Evolutionary conservation across 2,888 invertebrate genomes (phyloP), one percentile per base, ranked within the genome.

Genomic region (Choreutis nemorana): DNA sequence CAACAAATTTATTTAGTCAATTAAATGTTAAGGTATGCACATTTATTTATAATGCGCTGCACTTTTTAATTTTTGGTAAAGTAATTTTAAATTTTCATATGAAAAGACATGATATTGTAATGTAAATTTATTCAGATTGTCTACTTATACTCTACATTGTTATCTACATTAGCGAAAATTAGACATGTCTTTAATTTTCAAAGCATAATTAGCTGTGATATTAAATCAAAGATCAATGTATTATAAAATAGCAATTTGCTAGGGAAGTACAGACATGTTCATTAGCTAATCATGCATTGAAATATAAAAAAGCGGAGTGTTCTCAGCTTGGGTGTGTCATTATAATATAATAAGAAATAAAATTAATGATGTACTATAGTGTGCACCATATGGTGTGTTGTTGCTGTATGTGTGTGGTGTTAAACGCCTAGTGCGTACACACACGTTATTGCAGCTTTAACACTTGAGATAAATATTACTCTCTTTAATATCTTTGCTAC

Each of bases 401-500:
- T 68, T 70, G 75, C 70, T 45, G 46, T 60, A 60, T 67, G 75
- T 77, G 78, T 77, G 77, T 77, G 73, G 70, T 66, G 68, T 77
- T 78, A 78, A 72, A 78, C 75, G 75, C 77, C 73, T 63, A 39
- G 72, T 65, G 77, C 75, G 72, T 75, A 75, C 75, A 78, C 78
- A 78, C 77, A 78, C 71, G 68, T 64, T 64, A 59, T 65, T 68
- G 73, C 77, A 72, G 77, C 77, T 78, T 77, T 71, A 72, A 77
- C 77, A 75, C 73, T 70, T 70, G 66, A 70, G 64, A 72, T 72
- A 70, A 70, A 72, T 77, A 77, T 77, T 77, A 79, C 68, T 79
- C 79, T 80, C 78, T 78, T 79, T 78, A 75, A 82, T 81, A 81
- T 82, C 81, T 82, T 83, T 83, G 83, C 82, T 83, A 83, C 82